Base-by-base conservation (phyloP, 2,888 invertebrate species). In the Isotomurus palustris region DNA sequence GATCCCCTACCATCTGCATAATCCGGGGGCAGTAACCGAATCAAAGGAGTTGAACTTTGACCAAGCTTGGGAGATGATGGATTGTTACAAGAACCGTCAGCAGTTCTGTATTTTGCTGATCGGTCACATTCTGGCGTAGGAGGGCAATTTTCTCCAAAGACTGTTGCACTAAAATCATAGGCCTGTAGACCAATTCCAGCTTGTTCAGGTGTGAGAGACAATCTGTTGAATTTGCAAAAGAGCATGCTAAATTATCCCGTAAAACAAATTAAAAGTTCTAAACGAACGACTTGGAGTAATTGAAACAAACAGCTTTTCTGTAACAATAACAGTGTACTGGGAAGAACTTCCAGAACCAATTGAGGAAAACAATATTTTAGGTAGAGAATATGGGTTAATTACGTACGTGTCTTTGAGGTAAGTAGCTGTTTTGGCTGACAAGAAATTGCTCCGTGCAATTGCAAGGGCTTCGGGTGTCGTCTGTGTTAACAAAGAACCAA, bases 31-130 rank as follows among this genome's bases (percentile, higher is more conserved):
- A 90, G 73, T 19, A 88, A 76, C 64, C 90, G 80, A 35, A 88
- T 76, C 74, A 89, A 88, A 3, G 87, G 82, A 52, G 87, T 87
- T 10, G 88, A 87, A 32, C 89, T 80, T 53, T 85, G 81, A 1
- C 91, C 92, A 88, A 91, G 90, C 25, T 84, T 83, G 1, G 89
- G 82, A 74, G 89, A 87, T 38, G 88, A 80, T 2, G 92, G 85
- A 73, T 93, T 93, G 76, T 93, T 93, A 77, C 93, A 93, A 72
- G 86, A 85, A 0, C 90, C 91, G 44, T 86, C 86, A 1, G 86
- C 82, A 58, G 85, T 84, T 52, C 92, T 81, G 77, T 85, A 91
- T 75, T 88, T 89, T 12, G 49, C 36, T n/a, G 41, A 49, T 1
- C 36, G 38, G 19, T 51, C 40, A 35, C 68, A 69, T n/a, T 44